phyloP scores from a whole-genome alignment of 2,113 vertebrate genomes.

The Dicerorhinus sumatrensis region DNA sequence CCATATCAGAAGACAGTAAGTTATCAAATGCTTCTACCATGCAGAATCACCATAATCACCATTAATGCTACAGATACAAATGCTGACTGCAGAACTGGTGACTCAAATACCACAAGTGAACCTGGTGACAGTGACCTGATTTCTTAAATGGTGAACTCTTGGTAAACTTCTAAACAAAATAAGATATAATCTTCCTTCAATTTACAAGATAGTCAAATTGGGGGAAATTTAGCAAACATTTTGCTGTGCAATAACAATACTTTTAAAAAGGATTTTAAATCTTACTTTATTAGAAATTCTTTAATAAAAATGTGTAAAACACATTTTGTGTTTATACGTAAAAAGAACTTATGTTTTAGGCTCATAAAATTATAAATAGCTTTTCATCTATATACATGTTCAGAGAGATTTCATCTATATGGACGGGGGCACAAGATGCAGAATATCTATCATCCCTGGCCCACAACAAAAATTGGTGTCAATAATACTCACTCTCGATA shows the following conservation, averaged over 20 bases:
- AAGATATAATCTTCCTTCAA: neutral
- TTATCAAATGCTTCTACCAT: neutral
- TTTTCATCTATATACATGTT: neutral
- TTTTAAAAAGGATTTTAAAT: neutral
- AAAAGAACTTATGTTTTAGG: neutral
- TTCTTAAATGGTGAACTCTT: neutral
- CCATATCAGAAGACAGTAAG: neutral
- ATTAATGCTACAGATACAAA: constrained; percentile 22
- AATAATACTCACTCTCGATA: neutral
- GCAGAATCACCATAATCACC: neutral
- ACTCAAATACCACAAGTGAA: neutral
- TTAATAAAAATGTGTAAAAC: neutral
- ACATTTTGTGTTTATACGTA: neutral
- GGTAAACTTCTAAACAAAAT: neutral
- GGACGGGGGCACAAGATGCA: neutral
- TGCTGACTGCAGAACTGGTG: neutral
- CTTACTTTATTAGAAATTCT: neutral
- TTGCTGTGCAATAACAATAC: neutral
- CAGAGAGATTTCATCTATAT: neutral
- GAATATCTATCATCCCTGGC: neutral
- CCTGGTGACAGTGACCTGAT: neutral
- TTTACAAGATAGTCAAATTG: neutral
- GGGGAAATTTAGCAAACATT: neutral
- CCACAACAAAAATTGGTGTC: neutral
- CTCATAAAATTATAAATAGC: constrained; percentile 3